Evolutionary conservation across 2,797 vertebrate genomes (phyloP), one percentile per base, ranked within the genome.

Genomic region (Momotus momota): DNA sequence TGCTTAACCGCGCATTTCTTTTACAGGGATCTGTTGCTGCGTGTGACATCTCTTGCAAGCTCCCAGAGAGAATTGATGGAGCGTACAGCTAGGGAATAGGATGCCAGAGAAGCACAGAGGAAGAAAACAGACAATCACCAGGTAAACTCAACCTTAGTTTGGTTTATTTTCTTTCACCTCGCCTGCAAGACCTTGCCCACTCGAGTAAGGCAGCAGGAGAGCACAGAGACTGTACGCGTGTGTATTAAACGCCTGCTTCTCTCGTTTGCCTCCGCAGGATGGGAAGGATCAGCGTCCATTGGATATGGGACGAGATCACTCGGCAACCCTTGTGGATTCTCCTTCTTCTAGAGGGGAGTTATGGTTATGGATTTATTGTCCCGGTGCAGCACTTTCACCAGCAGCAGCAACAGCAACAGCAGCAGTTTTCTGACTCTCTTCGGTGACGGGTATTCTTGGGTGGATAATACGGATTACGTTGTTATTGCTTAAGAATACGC

Each of bases 401-500:
- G 3, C 48, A 35, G 60, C 96, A 40, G 66, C 96, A 81, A 21
- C 92, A 93, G 22, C 88, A 85, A 45, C 97, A 91, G 92, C 97
- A 97, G 86, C 97, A 96, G 97, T 97, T 98, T 97, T 98, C 98
- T 98, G 99, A 98, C 99, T 99, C 99, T 99, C 99, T 99, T 99
- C 99, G 99, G 99, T 99, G 99, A 99, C 99, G 99, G 99, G 99
- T 99, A 99, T 99, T 99, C 99, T 99, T 99, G 99, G 99, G 99
- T 99, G 99, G 99, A 99, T 99, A 99, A 99, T 99, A 99, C 99
- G 99, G 99, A 99, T 99, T 99, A 99, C 99, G 99, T 99, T 99
- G 99, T 99, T 99, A 99, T 99, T 99, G 99, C 99, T 99, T 99
- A 99, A 99, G 99, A 99, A 99, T 99, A 99, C 99, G 99, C 99